Conservation (phyloP, 2,888 invertebrate genomes). For the Antheraea yamamai region DNA sequence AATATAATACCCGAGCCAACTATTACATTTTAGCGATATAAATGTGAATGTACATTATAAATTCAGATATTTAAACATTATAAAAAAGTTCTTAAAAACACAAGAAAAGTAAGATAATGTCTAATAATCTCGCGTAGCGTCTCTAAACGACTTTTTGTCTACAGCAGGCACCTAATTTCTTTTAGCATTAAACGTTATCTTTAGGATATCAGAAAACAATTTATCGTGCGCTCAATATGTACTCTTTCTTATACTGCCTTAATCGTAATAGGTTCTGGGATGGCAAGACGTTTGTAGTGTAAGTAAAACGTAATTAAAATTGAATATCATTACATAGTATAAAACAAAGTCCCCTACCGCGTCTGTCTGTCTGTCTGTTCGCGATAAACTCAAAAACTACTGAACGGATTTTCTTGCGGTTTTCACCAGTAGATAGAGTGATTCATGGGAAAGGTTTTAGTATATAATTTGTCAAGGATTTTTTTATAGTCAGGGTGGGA, state of each 20-base stretch:
- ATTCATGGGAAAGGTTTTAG: no score
- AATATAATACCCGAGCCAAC: background rate
- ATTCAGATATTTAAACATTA: background rate
- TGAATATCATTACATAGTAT: no score
- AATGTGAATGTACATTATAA: background rate
- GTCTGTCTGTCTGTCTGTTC: no score
- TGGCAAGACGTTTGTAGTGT: background rate
- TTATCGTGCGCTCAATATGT: conserved; percentile 40
- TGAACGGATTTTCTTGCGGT: no score
- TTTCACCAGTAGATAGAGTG: no score
- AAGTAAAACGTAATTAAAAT: background rate
- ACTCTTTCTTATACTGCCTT: background rate
- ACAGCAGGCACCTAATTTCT: conserved; percentile 35
- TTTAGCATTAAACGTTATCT: conserved; percentile 45
- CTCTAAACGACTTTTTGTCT: conserved; percentile 17
- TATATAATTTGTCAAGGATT: no score
- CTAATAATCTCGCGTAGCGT: background rate
- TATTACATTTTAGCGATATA: background rate
- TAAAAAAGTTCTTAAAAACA: background rate
- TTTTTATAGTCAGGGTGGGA: no score
- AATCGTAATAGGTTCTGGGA: background rate
- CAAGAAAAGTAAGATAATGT: background rate
- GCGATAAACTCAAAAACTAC: no score
- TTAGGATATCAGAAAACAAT: conserved; percentile 47
- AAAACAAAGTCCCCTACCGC: no score